Evolutionary conservation across 2,888 invertebrate species (phyloP), one percentile per base, ranked within the genome.

Genomic region (Molorchus minor): DNA sequence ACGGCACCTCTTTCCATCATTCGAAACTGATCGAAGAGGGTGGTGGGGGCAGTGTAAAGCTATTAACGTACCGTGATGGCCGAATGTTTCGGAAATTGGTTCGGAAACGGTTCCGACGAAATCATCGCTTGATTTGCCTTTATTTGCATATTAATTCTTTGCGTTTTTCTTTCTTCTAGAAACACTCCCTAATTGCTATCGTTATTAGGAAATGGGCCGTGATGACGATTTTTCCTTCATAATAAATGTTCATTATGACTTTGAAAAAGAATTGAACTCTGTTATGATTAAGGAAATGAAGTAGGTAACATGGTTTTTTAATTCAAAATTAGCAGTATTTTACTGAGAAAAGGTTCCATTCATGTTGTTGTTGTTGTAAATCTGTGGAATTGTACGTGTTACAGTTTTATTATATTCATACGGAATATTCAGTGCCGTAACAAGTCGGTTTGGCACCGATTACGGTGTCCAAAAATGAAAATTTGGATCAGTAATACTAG

Each of bases 61-160:
- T 61, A 71, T 71, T 71, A 68, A 60, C 59, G 58, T 55, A 45
- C 65, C 59, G 71, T 71, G 75, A 73, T 72, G 71, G 72, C 69
- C 74, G 72, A 75, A 74, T 74, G 72, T 73, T 73, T 73, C 76
- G 76, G 76, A 77, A 77, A 77, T 77, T 76, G 75, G 70, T 69
- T 75, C 75, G 76, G 76, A 75, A 76, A 73, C 74, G 74, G 73
- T 74, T 69, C 65, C 72, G 68, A 71, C 70, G 70, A 70, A 71
- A 67, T 73, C 73, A 71, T 70, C 71, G 70, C 72, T 73, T 75
- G 75, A 75, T 77, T 76, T 75, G 73, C 75, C 70, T 72, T 73
- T 71, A 77, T 77, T 77, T 76, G 74, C 75, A 75, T 77, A 70
- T 73, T 74, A 72, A 74, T 74, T 73, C 67, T 72, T 72, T 70